Conservation (phyloP, 2,888 invertebrate genomes). For the Cerastoderma edule region DNA sequence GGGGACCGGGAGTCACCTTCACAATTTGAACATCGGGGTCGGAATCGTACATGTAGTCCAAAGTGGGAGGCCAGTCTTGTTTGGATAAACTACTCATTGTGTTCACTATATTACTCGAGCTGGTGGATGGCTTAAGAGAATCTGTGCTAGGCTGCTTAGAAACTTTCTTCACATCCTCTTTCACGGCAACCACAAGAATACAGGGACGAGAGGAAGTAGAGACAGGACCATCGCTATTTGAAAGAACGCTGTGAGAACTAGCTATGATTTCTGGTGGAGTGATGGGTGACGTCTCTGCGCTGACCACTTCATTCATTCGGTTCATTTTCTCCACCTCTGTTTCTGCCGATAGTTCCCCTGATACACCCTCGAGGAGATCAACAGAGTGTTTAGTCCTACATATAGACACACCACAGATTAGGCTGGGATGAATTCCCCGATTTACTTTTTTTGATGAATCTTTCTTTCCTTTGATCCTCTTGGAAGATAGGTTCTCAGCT, state of each 20-base stretch:
- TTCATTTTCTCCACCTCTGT: conserved; percentile 89
- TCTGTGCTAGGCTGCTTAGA: conserved; percentile 62
- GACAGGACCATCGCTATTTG: conserved; percentile 51
- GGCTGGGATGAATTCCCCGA: conserved; percentile 73
- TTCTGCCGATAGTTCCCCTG: conserved; percentile 49
- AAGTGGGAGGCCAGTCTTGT: conserved; percentile 61
- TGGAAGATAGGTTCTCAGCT: conserved; percentile 54
- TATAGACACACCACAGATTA: conserved; percentile 83
- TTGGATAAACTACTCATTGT: conserved; percentile 55
- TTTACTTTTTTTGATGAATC: conserved; percentile 33
- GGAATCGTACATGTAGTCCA: conserved; percentile 67
- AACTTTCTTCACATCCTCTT: conserved; percentile 58
- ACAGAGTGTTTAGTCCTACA: conserved; percentile 67
- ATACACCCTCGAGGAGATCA: conserved; percentile 46
- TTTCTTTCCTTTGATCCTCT: conserved; percentile 30
- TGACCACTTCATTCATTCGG: conserved; percentile 90
- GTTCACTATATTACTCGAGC: conserved; percentile 59
- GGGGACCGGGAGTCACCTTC: conserved; percentile 75
- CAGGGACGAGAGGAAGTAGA: conserved; percentile 71
- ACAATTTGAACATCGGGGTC: conserved; percentile 79
- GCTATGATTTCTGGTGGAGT: conserved; percentile 24
- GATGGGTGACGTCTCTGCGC: conserved; percentile 83
- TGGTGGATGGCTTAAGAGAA: conserved; percentile 55
- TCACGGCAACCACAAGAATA: conserved; percentile 67
- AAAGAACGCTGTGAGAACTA: neutral